Evolutionary conservation across 2,888 invertebrate genomes (phyloP), one percentile per base, ranked within the genome.

Genomic region (Patella pellucida): DNA sequence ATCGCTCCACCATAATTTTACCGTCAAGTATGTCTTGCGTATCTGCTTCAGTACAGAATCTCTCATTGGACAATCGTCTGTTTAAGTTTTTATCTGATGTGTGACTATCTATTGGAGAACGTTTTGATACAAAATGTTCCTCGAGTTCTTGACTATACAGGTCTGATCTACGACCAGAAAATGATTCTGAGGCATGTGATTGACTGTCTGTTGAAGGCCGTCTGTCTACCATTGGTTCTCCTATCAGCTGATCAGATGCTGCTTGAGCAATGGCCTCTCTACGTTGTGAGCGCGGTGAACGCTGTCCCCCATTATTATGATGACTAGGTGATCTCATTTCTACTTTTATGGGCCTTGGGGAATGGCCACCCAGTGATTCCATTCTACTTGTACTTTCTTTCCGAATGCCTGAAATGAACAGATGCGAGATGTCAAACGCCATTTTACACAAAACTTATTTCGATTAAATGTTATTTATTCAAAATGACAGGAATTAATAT

Each of bases 181-280:
- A 19, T 11, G 62, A n/a, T 23, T 19, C 19, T 62, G 19, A 23
- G 3, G 23, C 19, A 19, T 62, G 62, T 23, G 23, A 14, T 12
- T 62, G 19, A 62, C 19, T 62, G 41, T 41, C 41, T 19, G 62
- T 62, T 62, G 62, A 62, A 62, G 14, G 62, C 23, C 62, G 19
- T 14, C 62, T 62, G 4, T 62, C 62, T 23, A 62, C 62, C 62
- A 62, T 62, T 62, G 62, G 62, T 62, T 62, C 62, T 62, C 62
- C 62, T 12, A 62, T 62, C 62, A 62, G 14, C 62, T 62, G 62
- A 23, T 62, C 62, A 23, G 62, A 19, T 12, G 62, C 62, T 23
- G 62, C 62, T 14, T 62, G 62, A 23, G 62, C 62, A 62, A 62
- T 62, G 23, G 62, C 62, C 23, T 62, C 62, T 62, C 23, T 62